A percentile compares a stretch with the other conserved stretches of the same genome.
Evolutionary conservation across 1,140 invertebrate species (phyloP).

Genomic region (Neodiprion lecontei): DNA sequence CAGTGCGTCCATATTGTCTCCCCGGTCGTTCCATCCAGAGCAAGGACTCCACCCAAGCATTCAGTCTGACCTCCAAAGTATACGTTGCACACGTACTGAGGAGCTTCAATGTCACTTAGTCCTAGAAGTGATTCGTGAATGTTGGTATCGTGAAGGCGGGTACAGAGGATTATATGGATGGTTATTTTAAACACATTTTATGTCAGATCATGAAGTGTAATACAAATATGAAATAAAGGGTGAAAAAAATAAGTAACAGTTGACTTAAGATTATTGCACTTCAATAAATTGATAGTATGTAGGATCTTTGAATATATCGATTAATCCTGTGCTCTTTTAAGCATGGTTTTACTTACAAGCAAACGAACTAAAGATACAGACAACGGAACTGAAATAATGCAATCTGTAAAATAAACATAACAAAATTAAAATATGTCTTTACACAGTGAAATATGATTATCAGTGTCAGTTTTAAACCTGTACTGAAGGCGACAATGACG

Average conservation of each 20-base stretch:
- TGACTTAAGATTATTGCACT: too few species aligned
- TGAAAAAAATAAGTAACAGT: neutral
- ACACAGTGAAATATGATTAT: neutral
- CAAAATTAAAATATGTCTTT: constrained; percentile 14
- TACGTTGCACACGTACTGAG: constrained; percentile 66
- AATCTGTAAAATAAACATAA: constrained; percentile 32
- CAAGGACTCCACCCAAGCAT: constrained; percentile 80
- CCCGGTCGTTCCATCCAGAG: constrained; percentile 77
- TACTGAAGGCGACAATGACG: constrained; percentile 81
- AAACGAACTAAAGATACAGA: constrained; percentile 11
- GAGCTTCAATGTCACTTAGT: constrained; percentile 45
- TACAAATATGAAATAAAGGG: neutral
- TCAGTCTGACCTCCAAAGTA: constrained; percentile 70
- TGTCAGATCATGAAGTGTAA: too few species aligned
- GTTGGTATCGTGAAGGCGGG: too few species aligned
- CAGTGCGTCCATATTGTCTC: constrained; percentile 79
- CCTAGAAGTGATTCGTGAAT: constrained; percentile 35
- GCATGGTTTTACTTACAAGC: neutral
- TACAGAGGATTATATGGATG: too few species aligned
- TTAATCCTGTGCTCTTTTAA: neutral
- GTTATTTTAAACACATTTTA: too few species aligned
- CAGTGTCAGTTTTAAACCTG: constrained; percentile 64
- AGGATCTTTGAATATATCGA: too few species aligned
- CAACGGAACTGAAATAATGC: constrained; percentile 25
- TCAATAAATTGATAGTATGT: too few species aligned